These are phyloP conservation scores for Prinia subflava DNA, from an alignment of 2,113 vertebrate species.

Conservation along the genomic window DNA sequence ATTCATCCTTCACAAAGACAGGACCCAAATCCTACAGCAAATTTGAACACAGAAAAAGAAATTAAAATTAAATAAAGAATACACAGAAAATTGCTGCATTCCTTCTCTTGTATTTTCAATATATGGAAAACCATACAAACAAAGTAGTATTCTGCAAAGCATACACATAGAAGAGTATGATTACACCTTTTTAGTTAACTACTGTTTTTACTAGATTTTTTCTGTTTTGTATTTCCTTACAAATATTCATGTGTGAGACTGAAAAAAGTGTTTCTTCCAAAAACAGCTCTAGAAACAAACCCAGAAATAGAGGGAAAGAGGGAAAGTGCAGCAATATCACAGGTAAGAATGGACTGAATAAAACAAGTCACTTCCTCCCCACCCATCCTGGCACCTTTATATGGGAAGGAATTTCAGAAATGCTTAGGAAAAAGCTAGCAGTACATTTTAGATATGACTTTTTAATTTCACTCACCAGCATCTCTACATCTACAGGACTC, in stretches of 20 bases:
- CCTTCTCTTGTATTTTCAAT: background rate
- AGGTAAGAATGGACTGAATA: background rate
- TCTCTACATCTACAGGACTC: background rate
- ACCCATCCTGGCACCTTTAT: background rate
- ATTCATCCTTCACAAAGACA: background rate
- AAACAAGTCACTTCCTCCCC: background rate
- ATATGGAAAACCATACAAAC: background rate
- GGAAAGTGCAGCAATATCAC: background rate
- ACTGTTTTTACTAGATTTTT: background rate
- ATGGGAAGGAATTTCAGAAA: constrained; percentile 27
- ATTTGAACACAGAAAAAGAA: background rate
- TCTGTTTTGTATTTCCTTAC: background rate
- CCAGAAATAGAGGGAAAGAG: background rate
- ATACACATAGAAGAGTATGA: background rate
- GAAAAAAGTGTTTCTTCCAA: background rate
- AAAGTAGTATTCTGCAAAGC: background rate
- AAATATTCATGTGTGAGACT: background rate
- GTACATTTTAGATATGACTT: background rate
- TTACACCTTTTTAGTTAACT: background rate
- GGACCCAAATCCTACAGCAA: background rate
- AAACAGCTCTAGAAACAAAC: background rate
- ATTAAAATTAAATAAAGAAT: background rate
- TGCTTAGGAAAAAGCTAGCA: background rate
- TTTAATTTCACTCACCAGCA: background rate
- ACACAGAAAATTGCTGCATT: background rate